Percentiles rank a stretch among this genome's conserved stretches.
Evolutionary conservation across 2,797 vertebrate species (phyloP).

Genomic region (Pangasius larnaudii): DNA sequence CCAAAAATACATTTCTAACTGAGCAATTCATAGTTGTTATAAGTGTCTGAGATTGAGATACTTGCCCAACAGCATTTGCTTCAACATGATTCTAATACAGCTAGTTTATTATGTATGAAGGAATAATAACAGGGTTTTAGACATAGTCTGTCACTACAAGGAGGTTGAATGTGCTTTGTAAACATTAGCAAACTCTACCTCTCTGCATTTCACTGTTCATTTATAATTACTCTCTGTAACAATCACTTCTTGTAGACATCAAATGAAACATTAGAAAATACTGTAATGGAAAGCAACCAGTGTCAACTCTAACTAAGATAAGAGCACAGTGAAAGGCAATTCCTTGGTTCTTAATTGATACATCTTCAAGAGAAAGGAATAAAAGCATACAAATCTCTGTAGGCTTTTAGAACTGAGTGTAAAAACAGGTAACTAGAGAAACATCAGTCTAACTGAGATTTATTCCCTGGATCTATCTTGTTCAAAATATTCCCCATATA

Average conservation of each 20-base stretch:
- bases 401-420: neutral
- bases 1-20: neutral
- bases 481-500: slow-evolving; percentile 11
- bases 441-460: neutral
- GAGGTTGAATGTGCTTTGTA: neutral
- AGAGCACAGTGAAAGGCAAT: neutral
- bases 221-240: neutral
- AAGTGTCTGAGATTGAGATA: neutral
- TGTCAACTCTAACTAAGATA: neutral
- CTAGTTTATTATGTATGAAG: neutral
- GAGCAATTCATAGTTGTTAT: neutral
- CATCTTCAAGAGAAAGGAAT: neutral
- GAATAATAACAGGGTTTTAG: neutral
- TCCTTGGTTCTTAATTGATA: neutral
- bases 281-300: neutral
- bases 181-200: neutral
- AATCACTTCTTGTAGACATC: neutral
- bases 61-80: neutral
- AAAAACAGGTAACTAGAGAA: neutral
- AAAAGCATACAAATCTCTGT: neutral
- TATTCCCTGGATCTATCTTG: neutral
- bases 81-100: neutral
- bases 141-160: neutral
- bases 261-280: neutral
- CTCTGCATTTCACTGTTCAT: neutral